Evolutionary conservation across 2,888 invertebrate genomes (phyloP), one percentile per base, ranked within the genome.

Genomic region (Scaeva pyrastri): DNA sequence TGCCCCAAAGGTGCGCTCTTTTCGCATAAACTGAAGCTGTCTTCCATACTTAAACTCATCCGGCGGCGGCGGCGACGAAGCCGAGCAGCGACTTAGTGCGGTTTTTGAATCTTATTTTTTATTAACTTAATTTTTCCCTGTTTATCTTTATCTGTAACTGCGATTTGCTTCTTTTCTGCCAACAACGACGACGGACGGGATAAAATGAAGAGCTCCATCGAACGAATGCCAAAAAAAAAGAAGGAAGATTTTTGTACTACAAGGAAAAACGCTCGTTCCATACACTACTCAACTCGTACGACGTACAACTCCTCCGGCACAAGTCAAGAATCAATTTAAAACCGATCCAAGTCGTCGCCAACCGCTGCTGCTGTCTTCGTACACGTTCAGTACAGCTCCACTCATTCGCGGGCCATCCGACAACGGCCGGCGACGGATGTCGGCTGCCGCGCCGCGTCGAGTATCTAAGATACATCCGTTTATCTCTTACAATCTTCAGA

Each of bases 141-240:
- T 80, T 80, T 72, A 68, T 76, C 84, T 76, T 75, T 71, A 72
- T 72, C 79, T 79, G 75, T 80, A 55, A 71, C 60, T 80, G 83
- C 56, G 31, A 83, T 78, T 74, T 74, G 55, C 73, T 78, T 78
- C 78, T 80, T 62, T 60, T 41, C 43, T 31, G 31, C 5, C 6
- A 31, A 31, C 7, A 7, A 31, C 31, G 31, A 31, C 2, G 31
- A 2, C 60, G 21, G 60, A 60, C 19, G 55, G 48, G 41, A 66
- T 68, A 62, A 52, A 83, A 83, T 83, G 62, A 78, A 78, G 60
- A 83, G 41, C 82, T 82, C 39, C 45, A 56, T 50, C 62, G 36
- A 81, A 50, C 48, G n/a, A 71, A 39, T 48, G 60, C 31, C 50
- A 21, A 64, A 60, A 55, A 36, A 12, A 62, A 70, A 3, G n/a